These are phyloP conservation scores for Odobenus rosmarus DNA, from an alignment of 2,113 vertebrate genomes.

Conservation along the genomic window DNA sequence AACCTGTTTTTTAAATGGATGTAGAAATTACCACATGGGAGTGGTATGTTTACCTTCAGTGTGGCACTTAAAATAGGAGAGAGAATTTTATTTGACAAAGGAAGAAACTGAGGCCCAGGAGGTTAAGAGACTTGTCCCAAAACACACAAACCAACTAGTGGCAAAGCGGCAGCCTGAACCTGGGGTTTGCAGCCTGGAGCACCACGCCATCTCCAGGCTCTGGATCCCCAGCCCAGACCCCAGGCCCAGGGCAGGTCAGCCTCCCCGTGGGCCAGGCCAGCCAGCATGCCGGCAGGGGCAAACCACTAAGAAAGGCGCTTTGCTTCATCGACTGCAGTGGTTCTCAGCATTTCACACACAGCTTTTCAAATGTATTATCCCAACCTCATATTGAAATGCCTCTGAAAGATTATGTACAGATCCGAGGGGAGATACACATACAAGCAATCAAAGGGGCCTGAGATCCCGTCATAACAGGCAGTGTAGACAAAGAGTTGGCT, in stretches of 20 bases:
- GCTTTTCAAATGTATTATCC: background rate
- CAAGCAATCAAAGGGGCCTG: background rate
- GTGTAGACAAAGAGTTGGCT: background rate
- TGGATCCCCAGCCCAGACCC: background rate
- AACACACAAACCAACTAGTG: background rate
- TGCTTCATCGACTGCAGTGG: background rate
- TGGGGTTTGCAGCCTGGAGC: background rate
- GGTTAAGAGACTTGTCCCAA: background rate
- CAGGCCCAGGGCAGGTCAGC: background rate
- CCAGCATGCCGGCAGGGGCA: accelerated
- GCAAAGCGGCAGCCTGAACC: background rate
- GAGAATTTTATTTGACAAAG: slow-evolving; percentile 15
- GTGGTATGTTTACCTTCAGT: background rate
- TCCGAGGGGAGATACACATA: background rate
- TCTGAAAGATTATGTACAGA: background rate
- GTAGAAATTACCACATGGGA: background rate
- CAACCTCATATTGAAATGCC: background rate
- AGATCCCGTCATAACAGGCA: background rate
- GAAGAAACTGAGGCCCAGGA: slow-evolving; percentile 33
- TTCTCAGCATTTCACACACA: background rate
- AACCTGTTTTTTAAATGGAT: background rate
- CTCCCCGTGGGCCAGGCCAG: background rate
- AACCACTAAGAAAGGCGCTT: background rate
- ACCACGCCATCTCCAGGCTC: background rate
- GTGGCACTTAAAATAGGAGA: background rate